Percentiles rank a stretch among this genome's conserved stretches.
Conservation (phyloP, 2,888 invertebrate genomes). For the Zelleria hepariella region DNA sequence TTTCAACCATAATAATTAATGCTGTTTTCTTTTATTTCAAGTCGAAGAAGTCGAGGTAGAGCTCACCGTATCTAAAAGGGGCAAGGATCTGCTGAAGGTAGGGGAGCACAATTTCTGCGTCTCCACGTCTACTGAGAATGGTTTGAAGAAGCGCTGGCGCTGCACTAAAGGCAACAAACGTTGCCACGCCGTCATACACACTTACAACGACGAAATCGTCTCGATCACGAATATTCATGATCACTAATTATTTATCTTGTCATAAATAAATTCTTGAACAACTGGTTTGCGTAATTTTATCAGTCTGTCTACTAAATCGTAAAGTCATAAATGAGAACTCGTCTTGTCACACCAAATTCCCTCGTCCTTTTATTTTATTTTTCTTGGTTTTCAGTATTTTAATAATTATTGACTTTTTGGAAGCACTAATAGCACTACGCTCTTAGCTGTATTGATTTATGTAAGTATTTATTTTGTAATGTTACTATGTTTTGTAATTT, state of each 20-base stretch:
- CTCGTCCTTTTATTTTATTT: too few species aligned
- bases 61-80: background rate
- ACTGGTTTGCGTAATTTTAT: too few species aligned
- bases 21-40: background rate
- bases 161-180: conserved; percentile 22
- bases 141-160: conserved; percentile 18
- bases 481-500: background rate
- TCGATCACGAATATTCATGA: conserved; percentile 17
- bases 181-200: conserved; percentile 23
- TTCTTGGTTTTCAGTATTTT: too few species aligned
- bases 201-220: conserved; percentile 19
- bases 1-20: too few species aligned
- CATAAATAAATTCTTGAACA: too few species aligned
- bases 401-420: too few species aligned
- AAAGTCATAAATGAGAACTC: too few species aligned
- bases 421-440: too few species aligned
- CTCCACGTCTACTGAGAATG: background rate
- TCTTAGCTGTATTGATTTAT: too few species aligned
- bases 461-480: background rate
- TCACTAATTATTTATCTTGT: too few species aligned
- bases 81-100: background rate
- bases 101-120: background rate
- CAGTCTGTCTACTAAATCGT: too few species aligned
- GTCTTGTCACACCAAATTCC: too few species aligned
- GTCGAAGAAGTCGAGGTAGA: background rate